Conservation (phyloP, 2,113 vertebrate species). For the Apodemus sylvaticus region DNA sequence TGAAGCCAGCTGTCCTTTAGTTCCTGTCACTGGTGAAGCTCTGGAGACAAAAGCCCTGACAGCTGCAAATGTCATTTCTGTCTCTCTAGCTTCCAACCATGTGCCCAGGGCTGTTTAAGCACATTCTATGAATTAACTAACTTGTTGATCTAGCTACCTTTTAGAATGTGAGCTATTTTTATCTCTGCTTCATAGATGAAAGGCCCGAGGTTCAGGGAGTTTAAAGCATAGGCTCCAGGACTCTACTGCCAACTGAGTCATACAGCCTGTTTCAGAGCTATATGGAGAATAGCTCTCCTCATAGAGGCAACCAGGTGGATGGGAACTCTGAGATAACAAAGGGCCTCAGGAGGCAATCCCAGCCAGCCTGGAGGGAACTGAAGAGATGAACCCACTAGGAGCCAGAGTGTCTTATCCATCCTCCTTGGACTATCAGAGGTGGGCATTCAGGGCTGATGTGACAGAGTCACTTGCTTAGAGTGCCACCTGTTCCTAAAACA, state of each 20-base stretch:
- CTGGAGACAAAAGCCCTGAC: not conserved
- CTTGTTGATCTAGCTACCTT: not conserved
- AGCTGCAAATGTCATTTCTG: not conserved
- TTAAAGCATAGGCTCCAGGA: not conserved
- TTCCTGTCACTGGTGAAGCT: not conserved
- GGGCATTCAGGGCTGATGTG: not conserved
- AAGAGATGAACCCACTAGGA: not conserved
- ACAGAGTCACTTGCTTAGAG: not conserved
- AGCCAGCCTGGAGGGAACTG: not conserved
- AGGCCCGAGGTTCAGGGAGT: not conserved
- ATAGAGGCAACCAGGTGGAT: not conserved
- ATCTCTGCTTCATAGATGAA: not conserved
- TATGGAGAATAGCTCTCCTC: too few relatives aligned
- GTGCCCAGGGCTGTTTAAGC: not conserved
- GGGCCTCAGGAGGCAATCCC: rapidly evolving
- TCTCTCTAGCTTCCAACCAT: not conserved
- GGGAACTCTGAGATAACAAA: not conserved
- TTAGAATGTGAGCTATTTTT: not conserved
- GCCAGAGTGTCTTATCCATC: not conserved
- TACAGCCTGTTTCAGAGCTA: not conserved
- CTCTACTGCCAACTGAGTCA: not conserved
- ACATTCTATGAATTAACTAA: not conserved
- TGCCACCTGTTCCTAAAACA: not conserved
- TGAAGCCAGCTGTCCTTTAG: not conserved
- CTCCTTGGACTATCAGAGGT: not conserved